A percentile compares a stretch with the other conserved stretches of the same genome.
Conservation (phyloP, 2,113 vertebrate species). For the Pelodiscus sinensis region DNA sequence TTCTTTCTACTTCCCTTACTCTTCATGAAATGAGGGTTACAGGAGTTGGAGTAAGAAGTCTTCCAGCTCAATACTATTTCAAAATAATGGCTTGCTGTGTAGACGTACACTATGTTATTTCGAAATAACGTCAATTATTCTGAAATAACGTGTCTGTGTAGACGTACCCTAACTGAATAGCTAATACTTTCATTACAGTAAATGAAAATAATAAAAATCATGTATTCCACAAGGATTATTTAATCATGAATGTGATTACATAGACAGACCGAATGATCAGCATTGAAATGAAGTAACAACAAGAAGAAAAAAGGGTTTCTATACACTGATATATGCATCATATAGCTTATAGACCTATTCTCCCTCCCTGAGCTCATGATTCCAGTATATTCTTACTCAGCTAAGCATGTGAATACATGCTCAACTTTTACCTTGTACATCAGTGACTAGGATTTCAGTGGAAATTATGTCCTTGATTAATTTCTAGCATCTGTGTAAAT, state of each 20-base stretch:
- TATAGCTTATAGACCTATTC: not conserved
- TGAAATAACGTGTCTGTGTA: too few relatives aligned
- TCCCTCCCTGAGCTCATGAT: fast-evolving
- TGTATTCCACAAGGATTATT: not conserved
- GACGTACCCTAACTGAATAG: fast-evolving
- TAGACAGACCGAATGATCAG: not conserved
- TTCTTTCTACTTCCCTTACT: too few relatives aligned
- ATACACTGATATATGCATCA: not conserved
- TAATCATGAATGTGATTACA: not conserved
- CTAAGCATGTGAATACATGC: not conserved
- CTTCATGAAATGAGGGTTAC: too few relatives aligned
- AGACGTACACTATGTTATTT: too few relatives aligned
- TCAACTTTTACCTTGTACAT: not conserved
- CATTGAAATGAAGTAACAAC: not conserved
- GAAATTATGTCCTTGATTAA: fast-evolving
- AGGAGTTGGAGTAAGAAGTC: too few relatives aligned
- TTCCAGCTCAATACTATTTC: too few relatives aligned
- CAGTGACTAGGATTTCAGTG: not conserved
- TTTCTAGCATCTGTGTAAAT: fast-evolving
- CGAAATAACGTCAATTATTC: too few relatives aligned
- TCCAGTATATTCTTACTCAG: not conserved
- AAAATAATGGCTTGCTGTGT: too few relatives aligned
- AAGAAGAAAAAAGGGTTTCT: not conserved
- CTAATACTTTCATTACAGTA: not conserved
- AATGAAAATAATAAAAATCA: fast-evolving